Evolutionary conservation across 1,140 invertebrate species (phyloP).

Genomic region (Lordiphosa clarofinis): DNA sequence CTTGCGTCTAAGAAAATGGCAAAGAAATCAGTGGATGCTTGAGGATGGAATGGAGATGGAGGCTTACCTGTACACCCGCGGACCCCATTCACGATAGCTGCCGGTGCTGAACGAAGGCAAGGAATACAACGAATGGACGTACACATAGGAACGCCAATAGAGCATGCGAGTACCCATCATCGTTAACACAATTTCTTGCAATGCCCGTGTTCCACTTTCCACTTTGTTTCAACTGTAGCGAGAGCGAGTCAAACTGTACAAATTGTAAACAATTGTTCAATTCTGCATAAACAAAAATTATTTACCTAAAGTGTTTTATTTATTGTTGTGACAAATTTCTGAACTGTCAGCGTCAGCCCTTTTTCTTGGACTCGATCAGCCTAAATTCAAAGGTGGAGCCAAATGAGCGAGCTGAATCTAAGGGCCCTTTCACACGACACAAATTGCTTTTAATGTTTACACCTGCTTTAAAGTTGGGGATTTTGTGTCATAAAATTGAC

Average conservation of each 20-base stretch:
- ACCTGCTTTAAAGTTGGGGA: no score
- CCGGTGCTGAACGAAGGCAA: background rate
- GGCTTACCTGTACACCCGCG: slow-evolving; percentile 23
- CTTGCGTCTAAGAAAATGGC: slow-evolving; percentile 13
- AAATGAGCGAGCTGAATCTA: background rate
- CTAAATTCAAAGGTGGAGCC: no score
- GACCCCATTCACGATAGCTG: slow-evolving; percentile 28
- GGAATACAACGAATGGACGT: slow-evolving; percentile 44
- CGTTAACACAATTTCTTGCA: background rate
- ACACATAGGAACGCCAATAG: slow-evolving; percentile 49
- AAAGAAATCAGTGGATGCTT: no score
- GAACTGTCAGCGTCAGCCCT: no score
- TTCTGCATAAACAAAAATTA: background rate
- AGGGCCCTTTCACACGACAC: slow-evolving; percentile 1
- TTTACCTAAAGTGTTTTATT: background rate
- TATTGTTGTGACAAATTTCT: slow-evolving; percentile 1
- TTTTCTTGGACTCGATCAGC: no score
- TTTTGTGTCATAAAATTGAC: no score
- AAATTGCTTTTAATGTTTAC: no score
- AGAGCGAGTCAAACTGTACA: no score
- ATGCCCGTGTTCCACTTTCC: no score
- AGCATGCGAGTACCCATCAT: slow-evolving; percentile 41
- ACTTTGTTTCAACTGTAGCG: background rate
- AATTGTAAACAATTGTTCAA: no score
- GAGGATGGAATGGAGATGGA: no score